Base-by-base conservation (phyloP, 2,888 invertebrate species). In the Prosopocoilus inquinatus region DNA sequence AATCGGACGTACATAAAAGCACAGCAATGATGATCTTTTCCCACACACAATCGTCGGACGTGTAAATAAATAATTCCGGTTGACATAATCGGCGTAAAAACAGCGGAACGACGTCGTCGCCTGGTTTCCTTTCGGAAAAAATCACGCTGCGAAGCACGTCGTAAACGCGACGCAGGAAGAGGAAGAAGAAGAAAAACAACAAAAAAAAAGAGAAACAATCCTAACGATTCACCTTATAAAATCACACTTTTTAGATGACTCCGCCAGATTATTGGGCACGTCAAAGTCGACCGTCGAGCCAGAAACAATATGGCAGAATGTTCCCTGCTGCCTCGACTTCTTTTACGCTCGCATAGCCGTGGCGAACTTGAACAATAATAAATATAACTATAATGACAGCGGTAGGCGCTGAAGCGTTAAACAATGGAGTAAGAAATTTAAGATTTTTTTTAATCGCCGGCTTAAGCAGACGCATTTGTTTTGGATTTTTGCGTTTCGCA, bases 321-420 rank as follows among this genome's bases (percentile, higher is more conserved):
- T 41, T 15, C 41, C 16, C 16, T 15, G 41, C 13, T 15, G 41
- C 13, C 41, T 15, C 13, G 41, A 2, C 41, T 50, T 49, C 41
- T 50, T 49, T 55, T 50, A 36, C 46, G 49, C 32, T 55, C 45
- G 55, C 50, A 13, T 33, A 34, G 33, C 45, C 34, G 44, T 49
- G 55, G 45, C 46, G 46, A 46, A 48, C 48, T 48, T 48, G 48
- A 48, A 38, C 43, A 33, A 51, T 39, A 46, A 55, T 55, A 55
- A 55, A 55, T 55, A 52, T 48, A 38, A 52, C 47, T 33, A 47
- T 55, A 55, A 55, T 51, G 55, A 55, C 55, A 51, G 34, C 44
- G 36, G 51, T 32, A 55, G 55, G 55, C 55, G 55, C 55, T 52
- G 55, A 43, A 50, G 39, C 52, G 55, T 47, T 48, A 51, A 55